These are phyloP conservation scores for Aphaenogaster rudis DNA, from an alignment of 1,140 invertebrate species.

Conservation along the genomic window DNA sequence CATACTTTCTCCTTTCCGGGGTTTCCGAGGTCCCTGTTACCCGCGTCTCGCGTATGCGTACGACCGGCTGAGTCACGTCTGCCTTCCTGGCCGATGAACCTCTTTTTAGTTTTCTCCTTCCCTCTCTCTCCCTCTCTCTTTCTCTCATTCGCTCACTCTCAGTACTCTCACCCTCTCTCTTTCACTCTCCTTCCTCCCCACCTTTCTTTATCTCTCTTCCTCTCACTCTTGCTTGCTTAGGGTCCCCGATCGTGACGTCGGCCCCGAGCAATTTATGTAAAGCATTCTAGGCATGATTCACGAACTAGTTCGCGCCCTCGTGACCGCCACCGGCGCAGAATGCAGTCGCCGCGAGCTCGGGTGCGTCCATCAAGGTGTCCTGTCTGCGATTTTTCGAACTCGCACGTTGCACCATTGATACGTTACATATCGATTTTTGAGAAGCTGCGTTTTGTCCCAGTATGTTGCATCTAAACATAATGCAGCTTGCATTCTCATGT, in stretches of 20 bases:
- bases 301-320: conserved; percentile 86
- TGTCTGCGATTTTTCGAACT: not conserved
- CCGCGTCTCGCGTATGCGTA: conserved; percentile 57
- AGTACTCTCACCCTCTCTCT: conserved; percentile 8
- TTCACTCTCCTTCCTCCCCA: not conserved
- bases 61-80: conserved; percentile 71
- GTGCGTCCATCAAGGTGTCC: conserved; percentile 45
- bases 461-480: not conserved
- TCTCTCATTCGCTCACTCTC: not conserved
- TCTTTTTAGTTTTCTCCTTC: conserved; percentile 48
- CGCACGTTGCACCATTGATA: not conserved
- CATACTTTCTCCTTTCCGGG: conserved; percentile 72
- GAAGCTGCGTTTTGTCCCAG: not conserved
- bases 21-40: conserved; percentile 54
- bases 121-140: conserved; percentile 34
- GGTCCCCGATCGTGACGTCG: conserved; percentile 81
- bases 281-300: conserved; percentile 86
- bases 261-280: conserved; percentile 85
- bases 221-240: conserved; percentile 57
- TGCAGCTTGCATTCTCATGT: not conserved
- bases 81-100: conserved; percentile 56
- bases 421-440: not conserved
- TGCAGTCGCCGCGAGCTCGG: conserved; percentile 68
- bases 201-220: not conserved
- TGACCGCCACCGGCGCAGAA: conserved; percentile 82